Percentiles rank a stretch among this genome's conserved stretches.
phyloP scores from a whole-genome alignment of 1,140 invertebrate species.

The Drosophila subpulchrella region DNA sequence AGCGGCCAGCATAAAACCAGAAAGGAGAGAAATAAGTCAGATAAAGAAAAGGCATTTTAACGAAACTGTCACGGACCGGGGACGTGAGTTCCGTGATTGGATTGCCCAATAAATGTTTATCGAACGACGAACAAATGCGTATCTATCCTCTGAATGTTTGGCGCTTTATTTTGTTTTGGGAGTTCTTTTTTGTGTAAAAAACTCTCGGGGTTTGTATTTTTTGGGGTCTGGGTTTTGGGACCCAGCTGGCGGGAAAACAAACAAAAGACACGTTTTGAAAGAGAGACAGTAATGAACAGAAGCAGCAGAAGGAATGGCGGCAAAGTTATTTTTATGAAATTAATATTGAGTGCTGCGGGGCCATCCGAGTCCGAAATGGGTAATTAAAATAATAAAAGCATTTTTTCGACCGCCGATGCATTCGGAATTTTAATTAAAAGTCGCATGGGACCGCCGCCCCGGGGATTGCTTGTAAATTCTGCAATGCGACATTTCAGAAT shows the following conservation, averaged over 20 bases:
- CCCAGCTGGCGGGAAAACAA: slow-evolving; percentile 55
- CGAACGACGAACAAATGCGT: slow-evolving; percentile 71
- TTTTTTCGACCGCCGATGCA: slow-evolving; percentile 62
- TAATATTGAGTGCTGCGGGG: slow-evolving; percentile 73
- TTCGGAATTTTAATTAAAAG: slow-evolving; percentile 79
- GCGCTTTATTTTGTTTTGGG: slow-evolving; percentile 40
- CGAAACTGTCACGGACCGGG: slow-evolving; percentile 75
- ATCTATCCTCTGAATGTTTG: slow-evolving; percentile 71
- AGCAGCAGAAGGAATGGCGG: slow-evolving; percentile 28
- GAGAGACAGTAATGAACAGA: slow-evolving; percentile 63
- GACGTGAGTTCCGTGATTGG: slow-evolving; percentile 80
- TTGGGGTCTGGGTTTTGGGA: slow-evolving; percentile 9
- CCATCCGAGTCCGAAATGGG: slow-evolving; percentile 72
- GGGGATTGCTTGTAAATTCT: slow-evolving; percentile 60
- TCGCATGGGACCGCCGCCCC: slow-evolving; percentile 38
- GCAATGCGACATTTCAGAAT: slow-evolving; percentile 63
- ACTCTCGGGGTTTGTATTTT: slow-evolving; percentile 25
- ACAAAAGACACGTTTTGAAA: slow-evolving; percentile 74
- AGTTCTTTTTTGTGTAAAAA: slow-evolving; percentile 62
- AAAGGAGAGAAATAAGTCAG: slow-evolving; percentile 61
- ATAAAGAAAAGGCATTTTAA: slow-evolving; percentile 68
- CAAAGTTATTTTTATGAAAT: slow-evolving; percentile 79
- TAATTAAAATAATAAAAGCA: slow-evolving; percentile 84
- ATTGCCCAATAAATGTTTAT: slow-evolving; percentile 83
- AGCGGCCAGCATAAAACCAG: slow-evolving; percentile 20